A percentile compares a stretch with the other conserved stretches of the same genome.
Conservation (phyloP, 2,888 invertebrate genomes). For the Drosophila meridiana region DNA sequence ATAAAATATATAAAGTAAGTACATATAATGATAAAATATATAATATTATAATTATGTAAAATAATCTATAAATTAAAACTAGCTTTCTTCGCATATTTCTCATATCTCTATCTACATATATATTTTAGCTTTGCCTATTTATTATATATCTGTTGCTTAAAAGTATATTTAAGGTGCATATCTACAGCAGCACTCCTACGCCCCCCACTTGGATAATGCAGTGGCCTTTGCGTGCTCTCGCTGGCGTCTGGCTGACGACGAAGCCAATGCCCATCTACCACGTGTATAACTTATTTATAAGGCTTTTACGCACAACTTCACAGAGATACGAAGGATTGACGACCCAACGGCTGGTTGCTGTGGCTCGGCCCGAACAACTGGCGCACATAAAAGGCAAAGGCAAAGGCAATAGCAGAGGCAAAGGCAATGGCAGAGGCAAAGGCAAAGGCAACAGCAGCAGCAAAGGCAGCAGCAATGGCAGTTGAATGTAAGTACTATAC, state of each 20-base stretch:
- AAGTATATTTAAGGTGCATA: slow-evolving; percentile 14
- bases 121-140: no score
- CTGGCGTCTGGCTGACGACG: slow-evolving; percentile 51
- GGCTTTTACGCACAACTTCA: slow-evolving; percentile 79
- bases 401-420: slow-evolving; percentile 37
- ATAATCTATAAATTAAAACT: not conserved
- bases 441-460: slow-evolving; percentile 49
- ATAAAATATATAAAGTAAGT: not conserved
- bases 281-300: slow-evolving; percentile 79
- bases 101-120: no score
- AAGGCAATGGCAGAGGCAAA: slow-evolving; percentile 49
- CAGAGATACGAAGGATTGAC: slow-evolving; percentile 36
- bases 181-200: not conserved
- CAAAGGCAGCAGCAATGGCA: slow-evolving; percentile 45
- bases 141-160: slow-evolving; percentile 19
- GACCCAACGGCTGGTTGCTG: slow-evolving; percentile 18
- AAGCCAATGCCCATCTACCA: slow-evolving; percentile 46
- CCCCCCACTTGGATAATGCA: slow-evolving; percentile 15
- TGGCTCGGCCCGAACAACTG: slow-evolving; percentile 41
- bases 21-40: no score
- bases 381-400: slow-evolving; percentile 50
- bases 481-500: slow-evolving; percentile 51
- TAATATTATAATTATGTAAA: not conserved
- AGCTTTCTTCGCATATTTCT: not conserved
- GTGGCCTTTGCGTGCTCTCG: slow-evolving; percentile 16